Evolutionary conservation across 2,888 invertebrate species (phyloP), one percentile per base, ranked within the genome.

Genomic region (Drosophila stalkeri): DNA sequence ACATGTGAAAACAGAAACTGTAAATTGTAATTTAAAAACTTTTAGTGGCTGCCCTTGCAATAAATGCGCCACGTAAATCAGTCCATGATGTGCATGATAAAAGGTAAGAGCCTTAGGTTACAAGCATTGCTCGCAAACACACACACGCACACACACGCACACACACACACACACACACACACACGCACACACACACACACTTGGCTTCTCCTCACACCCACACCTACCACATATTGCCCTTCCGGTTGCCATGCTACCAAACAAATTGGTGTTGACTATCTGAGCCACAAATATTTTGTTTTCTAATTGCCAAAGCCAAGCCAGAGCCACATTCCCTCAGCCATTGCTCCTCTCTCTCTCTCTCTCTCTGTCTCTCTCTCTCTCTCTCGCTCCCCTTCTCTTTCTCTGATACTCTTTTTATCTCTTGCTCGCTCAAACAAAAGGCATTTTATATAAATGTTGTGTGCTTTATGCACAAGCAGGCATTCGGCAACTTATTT

Each of bases 11-110:
- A 63, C 64, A 75, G 75, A 51, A 81, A 86, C 84, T 82, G 87
- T 84, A 82, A 82, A 86, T 82, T 82, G 87, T 86, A 82, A 82
- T 86, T 82, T 83, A 84, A 84, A 86, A 82, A 82, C 78, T 82
- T 86, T 86, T 86, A 82, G 87, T 86, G 82, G 87, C 76, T 84
- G 75, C 87, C 79, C 87, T 84, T 86, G 82, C 81, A 81, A 84
- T 64, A 84, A 86, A 65, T 82, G 77, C 77, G 39, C 80, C 73
- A 85, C 82, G 70, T 79, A 73, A 77, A 80, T 80, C 80, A 75
- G 76, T 44, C 64, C 77, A 66, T 76, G 76, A 77, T 80, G 76
- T 41, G 67, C 63, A 64, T 77, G 72, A 80, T 77, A 80, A 77
- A 75, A 80, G 72, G 66, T 77, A 67, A 72, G 49, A 75, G 62